Conservation (phyloP, 1,140 invertebrate species). For the Drosophila nigrodunni region DNA sequence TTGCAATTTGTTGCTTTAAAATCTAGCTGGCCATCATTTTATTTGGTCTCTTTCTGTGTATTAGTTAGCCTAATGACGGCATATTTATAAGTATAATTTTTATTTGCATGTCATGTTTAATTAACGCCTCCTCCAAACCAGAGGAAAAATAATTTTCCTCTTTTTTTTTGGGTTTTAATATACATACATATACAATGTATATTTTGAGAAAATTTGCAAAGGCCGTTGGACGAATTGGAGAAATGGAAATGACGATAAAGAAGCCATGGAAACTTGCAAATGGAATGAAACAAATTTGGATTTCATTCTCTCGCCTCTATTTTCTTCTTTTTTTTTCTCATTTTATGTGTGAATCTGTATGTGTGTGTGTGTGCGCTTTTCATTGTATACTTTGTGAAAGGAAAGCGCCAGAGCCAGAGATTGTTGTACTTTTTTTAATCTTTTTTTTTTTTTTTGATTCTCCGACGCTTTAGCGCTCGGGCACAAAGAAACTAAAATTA, state of each 20-base stretch:
- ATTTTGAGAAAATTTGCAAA: conserved; percentile 55
- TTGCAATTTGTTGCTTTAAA: conserved; percentile 23
- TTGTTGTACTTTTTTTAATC: conserved; percentile 44
- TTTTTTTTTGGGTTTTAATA: not conserved
- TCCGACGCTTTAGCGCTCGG: conserved; percentile 50
- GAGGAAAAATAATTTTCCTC: conserved; percentile 24
- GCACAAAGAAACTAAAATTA: conserved; percentile 83
- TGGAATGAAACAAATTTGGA: conserved; percentile 80
- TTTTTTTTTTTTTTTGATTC: conserved; percentile 39
- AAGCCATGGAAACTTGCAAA: conserved; percentile 73
- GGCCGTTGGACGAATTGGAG: conserved; percentile 47
- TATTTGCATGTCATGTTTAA: conserved; percentile 82
- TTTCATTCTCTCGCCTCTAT: conserved; percentile 56
- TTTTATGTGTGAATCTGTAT: conserved; percentile 18
- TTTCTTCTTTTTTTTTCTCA: conserved; percentile 26
- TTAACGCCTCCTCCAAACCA: conserved; percentile 65
- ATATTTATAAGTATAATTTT: conserved; percentile 74
- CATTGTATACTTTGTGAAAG: conserved; percentile 74
- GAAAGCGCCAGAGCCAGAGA: conserved; percentile 60
- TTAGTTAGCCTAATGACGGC: conserved; percentile 48
- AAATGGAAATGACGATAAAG: conserved; percentile 51
- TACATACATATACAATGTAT: conserved; percentile 2
- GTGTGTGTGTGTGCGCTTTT: conserved; percentile 44
- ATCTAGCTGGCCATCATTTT: conserved; percentile 22
- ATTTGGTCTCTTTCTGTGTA: conserved; percentile 18